These are phyloP conservation scores for Yponomeuta evonymella DNA, from an alignment of 2,888 invertebrate species.

Conservation along the genomic window DNA sequence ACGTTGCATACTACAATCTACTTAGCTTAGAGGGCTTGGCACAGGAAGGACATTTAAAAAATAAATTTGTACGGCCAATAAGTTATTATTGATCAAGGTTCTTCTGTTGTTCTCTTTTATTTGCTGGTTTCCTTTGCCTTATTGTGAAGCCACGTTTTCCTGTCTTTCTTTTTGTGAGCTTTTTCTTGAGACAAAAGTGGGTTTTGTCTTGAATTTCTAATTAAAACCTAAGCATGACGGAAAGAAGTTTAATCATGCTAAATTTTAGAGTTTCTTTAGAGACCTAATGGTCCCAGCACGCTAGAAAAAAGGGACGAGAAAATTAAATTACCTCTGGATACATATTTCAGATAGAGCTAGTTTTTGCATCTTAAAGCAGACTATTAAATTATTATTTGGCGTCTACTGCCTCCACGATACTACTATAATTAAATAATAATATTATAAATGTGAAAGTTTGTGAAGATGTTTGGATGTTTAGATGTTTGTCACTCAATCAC, in stretches of 20 bases:
- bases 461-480: no score
- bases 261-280: background rate
- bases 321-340: slow-evolving; percentile 1
- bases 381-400: background rate
- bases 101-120: background rate
- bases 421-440: no score
- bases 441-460: no score
- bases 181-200: background rate
- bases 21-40: no score
- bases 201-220: background rate
- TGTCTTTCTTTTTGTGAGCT: background rate
- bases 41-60: no score
- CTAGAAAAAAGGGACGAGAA: background rate
- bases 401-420: background rate
- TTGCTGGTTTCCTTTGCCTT: background rate
- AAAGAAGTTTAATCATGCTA: background rate
- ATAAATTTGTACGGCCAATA: no score
- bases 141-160: background rate
- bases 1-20: no score
- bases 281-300: background rate
- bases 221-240: background rate
- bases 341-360: background rate
- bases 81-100: no score
- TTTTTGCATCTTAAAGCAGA: background rate
- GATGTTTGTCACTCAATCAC: no score